Evolutionary conservation across 2,888 invertebrate genomes (phyloP), one percentile per base, ranked within the genome.

Genomic region (Acanthosepion lycidas): DNA sequence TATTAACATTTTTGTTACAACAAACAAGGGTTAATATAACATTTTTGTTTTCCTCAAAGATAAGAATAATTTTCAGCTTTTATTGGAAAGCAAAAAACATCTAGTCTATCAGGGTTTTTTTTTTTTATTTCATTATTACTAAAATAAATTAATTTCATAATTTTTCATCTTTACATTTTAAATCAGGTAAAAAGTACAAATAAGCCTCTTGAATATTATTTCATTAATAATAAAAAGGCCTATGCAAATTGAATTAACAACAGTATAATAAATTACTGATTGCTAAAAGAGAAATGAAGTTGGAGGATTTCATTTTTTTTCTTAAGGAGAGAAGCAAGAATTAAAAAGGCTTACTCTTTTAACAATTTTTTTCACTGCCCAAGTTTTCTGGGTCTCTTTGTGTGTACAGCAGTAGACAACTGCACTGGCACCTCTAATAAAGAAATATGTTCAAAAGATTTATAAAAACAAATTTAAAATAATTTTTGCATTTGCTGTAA

Each of bases 281-380:
- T n/a, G n/a, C 9, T 78, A n/a, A 28, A 78, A 6, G 9, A 78
- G 4, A 64, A 78, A 9, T 78, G 8, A 28, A n/a, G 28, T 78
- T 6, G n/a, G n/a, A 28, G 28, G 15, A n/a, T 6, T 78, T 28
- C n/a, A 18, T 78, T n/a, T n/a, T n/a, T 8, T 78, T 78, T 28
- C 78, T n/a, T n/a, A 78, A 78, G 18, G 12, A n/a, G n/a, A 33
- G 12, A n/a, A n/a, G 78, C 59, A 59, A 78, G 18, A 23, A 64
- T 8, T 8, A 64, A 26, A 6, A 33, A 4, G 78, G n/a, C 95
- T 95, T 95, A 97, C 97, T 96, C 96, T 96, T 96, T 97, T 97
- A 94, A 96, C 96, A 93, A 97, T 96, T 53, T 97, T 96, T 95
- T 97, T 97, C 23, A 97, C 97, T 53, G 97, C 97, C 97, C 97